Conservation (phyloP, 2,113 vertebrate genomes). For the Lasiurus cinereus region DNA sequence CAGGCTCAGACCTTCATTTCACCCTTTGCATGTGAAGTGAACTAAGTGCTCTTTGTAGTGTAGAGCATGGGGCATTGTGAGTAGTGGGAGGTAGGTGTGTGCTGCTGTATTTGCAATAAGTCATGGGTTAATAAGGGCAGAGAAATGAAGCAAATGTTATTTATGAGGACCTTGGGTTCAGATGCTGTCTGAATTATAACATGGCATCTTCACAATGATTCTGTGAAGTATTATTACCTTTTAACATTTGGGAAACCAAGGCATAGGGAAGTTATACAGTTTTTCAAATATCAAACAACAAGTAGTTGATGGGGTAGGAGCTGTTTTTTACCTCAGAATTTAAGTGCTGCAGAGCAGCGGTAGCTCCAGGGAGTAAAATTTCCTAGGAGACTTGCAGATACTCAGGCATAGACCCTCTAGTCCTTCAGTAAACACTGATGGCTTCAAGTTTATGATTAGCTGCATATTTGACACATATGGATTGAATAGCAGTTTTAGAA, state of each 20-base stretch:
- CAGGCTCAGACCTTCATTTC: not conserved
- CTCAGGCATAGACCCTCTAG: not conserved
- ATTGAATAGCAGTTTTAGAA: constrained; percentile 4
- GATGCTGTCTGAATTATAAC: not conserved
- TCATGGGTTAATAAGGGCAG: not conserved
- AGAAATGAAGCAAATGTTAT: constrained; percentile 19
- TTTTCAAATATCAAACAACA: not conserved
- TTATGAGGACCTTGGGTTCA: not conserved
- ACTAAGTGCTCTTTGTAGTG: not conserved
- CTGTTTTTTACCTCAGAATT: not conserved
- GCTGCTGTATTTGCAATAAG: not conserved
- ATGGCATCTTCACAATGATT: not conserved
- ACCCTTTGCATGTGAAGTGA: not conserved
- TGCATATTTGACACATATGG: not conserved
- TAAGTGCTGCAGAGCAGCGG: not conserved
- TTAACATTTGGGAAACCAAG: constrained; percentile 31
- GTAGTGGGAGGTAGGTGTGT: not conserved
- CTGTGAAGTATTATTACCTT: not conserved
- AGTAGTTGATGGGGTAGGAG: not conserved
- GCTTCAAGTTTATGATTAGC: not conserved
- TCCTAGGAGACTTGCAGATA: not conserved
- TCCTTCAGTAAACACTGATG: not conserved
- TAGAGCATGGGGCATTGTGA: not conserved
- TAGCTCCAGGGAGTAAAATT: not conserved
- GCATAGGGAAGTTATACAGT: not conserved